Evolutionary conservation across 2,113 vertebrate genomes (phyloP).

Genomic region (Spea bombifrons): DNA sequence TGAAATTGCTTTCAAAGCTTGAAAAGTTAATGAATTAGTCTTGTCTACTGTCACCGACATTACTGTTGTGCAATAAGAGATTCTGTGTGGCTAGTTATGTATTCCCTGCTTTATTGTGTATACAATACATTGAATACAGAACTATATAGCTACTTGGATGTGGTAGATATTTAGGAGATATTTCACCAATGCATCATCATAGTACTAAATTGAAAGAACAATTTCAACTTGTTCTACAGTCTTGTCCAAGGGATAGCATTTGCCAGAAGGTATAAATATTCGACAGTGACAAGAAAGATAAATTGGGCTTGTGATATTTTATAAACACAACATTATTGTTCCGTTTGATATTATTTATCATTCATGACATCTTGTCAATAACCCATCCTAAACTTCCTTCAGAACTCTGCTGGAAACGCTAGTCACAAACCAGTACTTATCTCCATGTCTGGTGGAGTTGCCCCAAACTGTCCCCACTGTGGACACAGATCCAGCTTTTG

Average conservation of each 20-base stretch:
- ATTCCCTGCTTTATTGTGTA: no score
- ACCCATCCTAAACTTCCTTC: neutral
- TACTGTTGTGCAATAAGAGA: no score
- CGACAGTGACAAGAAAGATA: slow-evolving; percentile 17
- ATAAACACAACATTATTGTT: slow-evolving; percentile 20
- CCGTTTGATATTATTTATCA: slow-evolving; percentile 25
- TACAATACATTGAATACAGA: no score
- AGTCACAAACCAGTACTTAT: no score
- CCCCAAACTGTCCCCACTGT: no score
- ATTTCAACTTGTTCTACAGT: neutral
- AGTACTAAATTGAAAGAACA: neutral
- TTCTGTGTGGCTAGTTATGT: no score
- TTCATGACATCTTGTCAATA: slow-evolving; percentile 35
- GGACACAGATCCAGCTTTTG: no score
- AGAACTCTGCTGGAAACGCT: neutral
- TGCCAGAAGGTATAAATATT: neutral
- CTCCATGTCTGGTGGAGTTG: no score
- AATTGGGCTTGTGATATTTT: slow-evolving; percentile 15
- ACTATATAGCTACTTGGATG: neutral
- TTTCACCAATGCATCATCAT: neutral
- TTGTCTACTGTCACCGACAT: no score
- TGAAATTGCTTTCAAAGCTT: no score
- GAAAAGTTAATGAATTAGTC: no score
- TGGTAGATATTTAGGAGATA: neutral
- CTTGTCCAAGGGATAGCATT: neutral